A percentile compares a stretch with the other conserved stretches of the same genome.
phyloP scores from a whole-genome alignment of 2,888 invertebrate genomes.

The Bursaphelenchus okinawaensis region DNA sequence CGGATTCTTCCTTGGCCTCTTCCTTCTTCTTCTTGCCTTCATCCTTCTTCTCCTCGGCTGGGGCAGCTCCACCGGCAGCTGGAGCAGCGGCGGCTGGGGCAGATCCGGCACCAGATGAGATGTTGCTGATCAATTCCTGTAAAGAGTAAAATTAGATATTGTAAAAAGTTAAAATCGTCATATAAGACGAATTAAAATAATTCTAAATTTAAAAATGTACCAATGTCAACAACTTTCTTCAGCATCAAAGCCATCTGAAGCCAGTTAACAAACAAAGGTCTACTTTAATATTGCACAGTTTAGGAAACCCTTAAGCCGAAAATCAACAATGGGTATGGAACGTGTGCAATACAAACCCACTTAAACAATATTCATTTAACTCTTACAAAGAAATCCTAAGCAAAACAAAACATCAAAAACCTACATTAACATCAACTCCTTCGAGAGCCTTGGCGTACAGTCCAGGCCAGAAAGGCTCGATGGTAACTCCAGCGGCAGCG shows the following conservation, averaged over 20 bases:
- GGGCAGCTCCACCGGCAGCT: constrained; percentile 65
- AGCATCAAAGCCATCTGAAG: not conserved
- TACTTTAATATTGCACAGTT: constrained; percentile 9
- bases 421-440: constrained; percentile 76
- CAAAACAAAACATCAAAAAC: not conserved
- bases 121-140: constrained; percentile 10
- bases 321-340: constrained; percentile 6
- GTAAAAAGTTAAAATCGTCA: too few relatives aligned
- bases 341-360: not conserved
- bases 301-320: constrained; percentile 5
- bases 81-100: constrained; percentile 65
- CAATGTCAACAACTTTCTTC: not conserved
- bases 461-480: constrained; percentile 98
- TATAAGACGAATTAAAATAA: not conserved
- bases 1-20: constrained; percentile 74
- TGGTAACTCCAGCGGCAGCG: constrained; percentile 89
- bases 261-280: not conserved
- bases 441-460: constrained; percentile 94
- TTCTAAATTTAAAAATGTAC: not conserved
- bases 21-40: constrained; percentile 62
- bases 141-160: not conserved
- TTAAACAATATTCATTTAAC: not conserved
- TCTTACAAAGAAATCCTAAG: too few relatives aligned
- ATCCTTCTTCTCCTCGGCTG: constrained; percentile 65
- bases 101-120: not conserved